Percentiles rank a stretch among this genome's conserved stretches.
Evolutionary conservation across 2,113 vertebrate species (phyloP).

Genomic region (Balaeniceps rex): DNA sequence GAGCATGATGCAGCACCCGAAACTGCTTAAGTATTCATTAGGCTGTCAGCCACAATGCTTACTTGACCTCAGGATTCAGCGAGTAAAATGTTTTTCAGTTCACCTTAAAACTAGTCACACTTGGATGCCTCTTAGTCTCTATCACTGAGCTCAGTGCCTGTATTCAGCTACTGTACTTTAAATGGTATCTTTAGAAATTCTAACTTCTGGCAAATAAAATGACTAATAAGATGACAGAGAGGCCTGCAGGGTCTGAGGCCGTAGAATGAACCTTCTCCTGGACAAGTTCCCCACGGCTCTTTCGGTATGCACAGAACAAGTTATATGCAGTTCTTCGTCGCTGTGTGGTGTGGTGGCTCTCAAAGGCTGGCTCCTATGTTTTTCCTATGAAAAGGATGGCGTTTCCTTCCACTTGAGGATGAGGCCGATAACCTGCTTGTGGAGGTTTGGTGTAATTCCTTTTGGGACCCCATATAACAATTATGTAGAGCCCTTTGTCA

Average conservation of each 20-base stretch:
- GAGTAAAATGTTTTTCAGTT: not conserved
- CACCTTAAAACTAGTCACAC: not conserved
- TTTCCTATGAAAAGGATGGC: not conserved
- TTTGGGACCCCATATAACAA: not conserved
- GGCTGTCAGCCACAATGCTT: not conserved
- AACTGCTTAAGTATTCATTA: not conserved
- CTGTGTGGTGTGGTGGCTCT: not conserved
- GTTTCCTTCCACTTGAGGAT: not conserved
- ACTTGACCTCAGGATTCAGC: not conserved
- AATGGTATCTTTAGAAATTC: not conserved
- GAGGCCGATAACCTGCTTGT: not conserved
- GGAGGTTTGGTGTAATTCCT: not conserved
- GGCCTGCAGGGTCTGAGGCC: not conserved
- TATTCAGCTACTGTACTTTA: not conserved
- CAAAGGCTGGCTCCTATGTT: not conserved
- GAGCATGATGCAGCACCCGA: not conserved
- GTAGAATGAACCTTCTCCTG: not conserved
- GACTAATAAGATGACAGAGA: not conserved
- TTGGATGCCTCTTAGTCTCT: not conserved
- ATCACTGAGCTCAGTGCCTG: not conserved
- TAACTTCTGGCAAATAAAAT: not conserved
- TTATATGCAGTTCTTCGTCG: not conserved
- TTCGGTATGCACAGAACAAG: too few relatives aligned
- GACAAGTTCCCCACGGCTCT: not conserved
- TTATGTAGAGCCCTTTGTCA: not conserved